Evolutionary conservation across 2,888 invertebrate genomes (phyloP), one percentile per base, ranked within the genome.

Genomic region (Sphaeridia pumilis): DNA sequence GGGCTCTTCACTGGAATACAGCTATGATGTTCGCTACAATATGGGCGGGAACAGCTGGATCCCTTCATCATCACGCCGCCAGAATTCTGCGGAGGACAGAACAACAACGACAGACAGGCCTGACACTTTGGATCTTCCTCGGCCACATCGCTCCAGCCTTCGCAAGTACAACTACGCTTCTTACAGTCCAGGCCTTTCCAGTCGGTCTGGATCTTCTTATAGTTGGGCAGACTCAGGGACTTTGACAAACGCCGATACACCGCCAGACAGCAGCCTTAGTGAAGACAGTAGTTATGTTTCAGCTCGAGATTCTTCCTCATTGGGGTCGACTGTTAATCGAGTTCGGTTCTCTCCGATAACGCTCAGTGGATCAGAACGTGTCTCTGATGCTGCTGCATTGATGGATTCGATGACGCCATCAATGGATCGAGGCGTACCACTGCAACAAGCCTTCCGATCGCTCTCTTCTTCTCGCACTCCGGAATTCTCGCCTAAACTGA

Each of bases 231-330:
- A 79, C 2, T 74, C 73, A 0, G 78, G 77, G 17, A 85, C 86
- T 1, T 85, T 87, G 20, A 84, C 86, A 0, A 84, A 85, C 69
- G 84, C 84, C 1, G 63, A 61, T 46, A 87, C 88, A 4, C 87
- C 88, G 0, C 87, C 87, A 0, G 88, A 87, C 66, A 86, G 86
- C 60, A 68, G 87, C 55, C 83, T 86, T 0, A 86, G 87, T 66
- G 90, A 90, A 65, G 89, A 88, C 67, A 85, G 86, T 67, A 87
- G 87, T 41, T 90, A 88, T 70, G 81, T 87, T 63, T 89, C 89
- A 7, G 89, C 89, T 20, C 78, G 85, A 66, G 87, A 86, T 66
- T 80, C 75, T 56, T 75, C 76, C 1, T 50, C 59, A 25, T 77
- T 79, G 14, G 75, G 79, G 55, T 80, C 80, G 25, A 81, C 82